Evolutionary conservation across 2,888 invertebrate species (phyloP).

Genomic region (Hypsopygia costalis): DNA sequence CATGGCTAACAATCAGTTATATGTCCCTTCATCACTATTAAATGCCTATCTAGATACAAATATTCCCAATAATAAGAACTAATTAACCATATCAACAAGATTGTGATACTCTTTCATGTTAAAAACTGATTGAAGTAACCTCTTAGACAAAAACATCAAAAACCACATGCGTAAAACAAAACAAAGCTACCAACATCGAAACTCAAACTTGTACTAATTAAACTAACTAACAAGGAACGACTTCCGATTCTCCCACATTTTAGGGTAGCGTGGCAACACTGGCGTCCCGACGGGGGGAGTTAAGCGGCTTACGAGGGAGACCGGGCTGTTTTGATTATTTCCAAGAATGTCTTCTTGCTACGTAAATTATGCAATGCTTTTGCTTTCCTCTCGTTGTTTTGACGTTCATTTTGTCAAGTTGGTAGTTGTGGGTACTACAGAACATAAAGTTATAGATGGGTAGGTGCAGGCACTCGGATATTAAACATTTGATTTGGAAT

Average conservation of each 20-base stretch:
- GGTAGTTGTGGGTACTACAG: constrained; percentile 29
- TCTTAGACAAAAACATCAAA: not conserved
- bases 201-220: constrained; percentile 70
- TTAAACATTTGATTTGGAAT: too few species aligned
- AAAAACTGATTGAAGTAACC: too few species aligned
- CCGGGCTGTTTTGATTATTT: constrained; percentile 77
- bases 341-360: constrained; percentile 75
- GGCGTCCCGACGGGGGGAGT: constrained; percentile 35
- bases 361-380: constrained; percentile 74
- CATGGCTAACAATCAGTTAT: too few species aligned
- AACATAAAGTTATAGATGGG: too few species aligned
- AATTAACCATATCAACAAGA: too few species aligned
- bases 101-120: too few species aligned
- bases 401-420: constrained; percentile 33
- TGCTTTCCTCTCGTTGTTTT: constrained; percentile 37
- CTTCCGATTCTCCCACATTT: constrained; percentile 57
- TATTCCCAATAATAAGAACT: too few species aligned
- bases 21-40: too few species aligned
- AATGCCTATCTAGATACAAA: too few species aligned
- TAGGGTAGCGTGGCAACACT: constrained; percentile 50
- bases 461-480: too few species aligned
- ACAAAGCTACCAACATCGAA: constrained; percentile 49
- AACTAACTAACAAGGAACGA: constrained; percentile 69
- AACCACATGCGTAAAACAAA: constrained; percentile 21
- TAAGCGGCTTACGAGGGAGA: constrained; percentile 68